Conservation (phyloP, 2,113 vertebrate genomes). For the Cynopterus brachyotis region DNA sequence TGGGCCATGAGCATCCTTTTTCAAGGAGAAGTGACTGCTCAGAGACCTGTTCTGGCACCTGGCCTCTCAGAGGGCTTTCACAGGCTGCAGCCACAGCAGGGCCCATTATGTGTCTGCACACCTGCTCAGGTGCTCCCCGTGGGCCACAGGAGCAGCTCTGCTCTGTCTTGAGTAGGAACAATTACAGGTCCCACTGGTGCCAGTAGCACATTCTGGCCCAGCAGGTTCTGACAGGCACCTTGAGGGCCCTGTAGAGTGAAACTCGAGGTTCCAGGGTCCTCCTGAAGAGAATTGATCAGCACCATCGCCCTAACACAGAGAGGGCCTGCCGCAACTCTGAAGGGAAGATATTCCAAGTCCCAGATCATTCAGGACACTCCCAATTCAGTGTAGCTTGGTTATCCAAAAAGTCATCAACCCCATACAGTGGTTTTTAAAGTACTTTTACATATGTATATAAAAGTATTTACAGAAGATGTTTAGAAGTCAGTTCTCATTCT, state of each 20-base stretch:
- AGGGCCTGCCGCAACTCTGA: neutral
- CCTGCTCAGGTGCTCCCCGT: neutral
- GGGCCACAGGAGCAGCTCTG: neutral
- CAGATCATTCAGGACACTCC: neutral
- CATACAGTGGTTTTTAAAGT: neutral
- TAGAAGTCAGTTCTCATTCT: neutral
- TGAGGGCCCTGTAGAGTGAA: neutral
- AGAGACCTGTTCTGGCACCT: neutral
- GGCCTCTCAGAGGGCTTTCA: neutral
- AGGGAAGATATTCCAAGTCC: neutral
- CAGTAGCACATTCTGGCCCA: neutral
- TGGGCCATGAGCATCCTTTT: neutral
- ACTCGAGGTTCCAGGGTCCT: neutral
- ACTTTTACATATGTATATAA: neutral
- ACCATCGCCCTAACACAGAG: neutral
- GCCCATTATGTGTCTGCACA: neutral
- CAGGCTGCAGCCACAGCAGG: neutral
- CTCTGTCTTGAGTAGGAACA: conserved; percentile 47
- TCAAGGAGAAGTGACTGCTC: neutral
- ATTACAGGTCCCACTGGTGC: neutral
- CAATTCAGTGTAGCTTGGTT: neutral
- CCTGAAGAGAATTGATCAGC: neutral
- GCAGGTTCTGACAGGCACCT: neutral
- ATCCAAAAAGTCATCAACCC: neutral
- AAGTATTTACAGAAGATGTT: neutral